Evolutionary conservation across 1,140 invertebrate species (phyloP), one percentile per base, ranked within the genome.

Genomic region (Drosophila navojoa): DNA sequence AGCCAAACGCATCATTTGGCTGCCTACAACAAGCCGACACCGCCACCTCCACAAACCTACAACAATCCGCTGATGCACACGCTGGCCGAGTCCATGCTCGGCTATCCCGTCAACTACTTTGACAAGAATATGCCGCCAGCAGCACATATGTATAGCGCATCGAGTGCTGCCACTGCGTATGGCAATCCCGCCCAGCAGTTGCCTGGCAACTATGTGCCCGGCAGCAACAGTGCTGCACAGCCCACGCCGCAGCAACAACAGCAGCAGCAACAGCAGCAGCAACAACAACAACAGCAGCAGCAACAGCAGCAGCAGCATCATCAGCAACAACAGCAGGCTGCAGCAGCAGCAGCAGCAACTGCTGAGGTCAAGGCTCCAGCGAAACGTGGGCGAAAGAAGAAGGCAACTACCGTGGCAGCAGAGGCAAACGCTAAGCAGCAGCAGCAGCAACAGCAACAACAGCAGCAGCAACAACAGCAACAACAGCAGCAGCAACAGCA

Each of bases 41-140:
- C 90, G 0, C 84, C 87, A 4, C 90, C 87, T 5, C 79, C 90
- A 0, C 91, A 92, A 47, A 91, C 90, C 3, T 91, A 91, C 62
- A 91, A 78, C 63, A 91, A 90, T 77, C 90, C 90, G 0, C 9
- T 91, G 47, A 76, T 91, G 73, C 90, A 90, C 42, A 62, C 79
- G 0, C 66, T 90, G 0, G 66, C 89, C 9, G 79, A 90, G 27
- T 75, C 78, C 10, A 90, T 91, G 74, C 15, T 90, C 62, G 77
- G 73, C 59, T 89, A 77, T 70, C 73, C 86, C 2, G 76, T 77
- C 4, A 81, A 79, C 54, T 92, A 92, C 25, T 92, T 92, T 47
- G 89, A 92, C 45, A 92, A 92, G 59, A 71, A 75, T 9, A 90
- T 91, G 78, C 87, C 82, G 32, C 91, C 91, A 35, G 86, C 91